Percentiles rank a stretch among this genome's conserved stretches.
These are phyloP conservation scores for Lithobates sylvaticus DNA, from an alignment of 2,797 vertebrate species.

Conservation along the genomic window DNA sequence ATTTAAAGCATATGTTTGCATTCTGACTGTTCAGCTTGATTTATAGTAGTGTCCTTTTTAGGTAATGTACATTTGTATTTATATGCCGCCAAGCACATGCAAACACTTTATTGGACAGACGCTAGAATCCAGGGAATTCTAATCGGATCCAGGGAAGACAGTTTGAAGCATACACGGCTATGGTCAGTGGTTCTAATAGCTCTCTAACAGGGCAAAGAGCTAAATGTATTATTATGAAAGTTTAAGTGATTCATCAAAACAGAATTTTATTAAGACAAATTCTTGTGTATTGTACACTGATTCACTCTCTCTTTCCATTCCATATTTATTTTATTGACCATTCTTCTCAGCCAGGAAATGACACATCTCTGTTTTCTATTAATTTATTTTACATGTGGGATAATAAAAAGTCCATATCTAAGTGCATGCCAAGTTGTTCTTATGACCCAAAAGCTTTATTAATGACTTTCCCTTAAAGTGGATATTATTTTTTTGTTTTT, in stretches of 20 bases:
- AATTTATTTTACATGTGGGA: too few species aligned
- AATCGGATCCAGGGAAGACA: constrained; percentile 50
- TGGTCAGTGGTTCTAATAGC: constrained; percentile 9
- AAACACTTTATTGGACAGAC: constrained; percentile 53
- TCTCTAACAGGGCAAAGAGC: neutral
- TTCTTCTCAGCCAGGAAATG: too few species aligned
- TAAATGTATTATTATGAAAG: constrained; percentile 12
- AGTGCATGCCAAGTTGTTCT: too few species aligned
- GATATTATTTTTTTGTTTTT: too few species aligned
- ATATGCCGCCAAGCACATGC: constrained; percentile 49
- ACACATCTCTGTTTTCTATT: too few species aligned
- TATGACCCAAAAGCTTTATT: too few species aligned
- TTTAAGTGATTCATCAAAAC: constrained; percentile 47
- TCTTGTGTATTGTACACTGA: neutral
- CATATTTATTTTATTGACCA: too few species aligned
- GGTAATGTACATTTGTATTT: constrained; percentile 54
- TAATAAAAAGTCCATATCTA: too few species aligned
- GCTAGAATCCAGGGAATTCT: constrained; percentile 55
- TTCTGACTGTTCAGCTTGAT: constrained; percentile 18
- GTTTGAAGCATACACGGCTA: constrained; percentile 12
- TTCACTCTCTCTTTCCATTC: too few species aligned
- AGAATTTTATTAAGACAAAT: constrained; percentile 9
- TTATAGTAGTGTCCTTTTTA: constrained; percentile 46
- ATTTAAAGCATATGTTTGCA: constrained; percentile 37
- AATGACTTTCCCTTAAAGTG: too few species aligned